Percentiles rank a stretch among this genome's conserved stretches.
Evolutionary conservation across 2,888 invertebrate species (phyloP).

Genomic region (Lepeophtheirus nordmannii): DNA sequence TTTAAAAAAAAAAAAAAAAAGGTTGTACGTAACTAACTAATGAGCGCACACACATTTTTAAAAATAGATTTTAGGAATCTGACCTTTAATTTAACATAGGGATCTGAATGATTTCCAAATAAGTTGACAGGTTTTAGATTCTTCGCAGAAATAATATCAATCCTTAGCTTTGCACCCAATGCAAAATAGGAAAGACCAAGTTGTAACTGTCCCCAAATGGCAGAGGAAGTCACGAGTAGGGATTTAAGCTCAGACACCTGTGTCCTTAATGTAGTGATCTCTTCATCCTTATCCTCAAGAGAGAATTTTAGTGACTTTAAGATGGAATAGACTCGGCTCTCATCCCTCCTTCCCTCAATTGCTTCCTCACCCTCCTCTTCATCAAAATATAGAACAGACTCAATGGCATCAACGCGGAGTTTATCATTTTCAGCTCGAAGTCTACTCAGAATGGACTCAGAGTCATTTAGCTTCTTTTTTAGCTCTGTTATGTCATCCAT

Average conservation of each 20-base stretch:
- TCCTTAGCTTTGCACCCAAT: not conserved
- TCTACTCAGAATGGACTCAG: too few species aligned
- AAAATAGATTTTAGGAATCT: too few species aligned
- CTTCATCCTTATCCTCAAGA: not conserved
- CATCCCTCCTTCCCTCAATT: not conserved
- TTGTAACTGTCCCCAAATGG: not conserved
- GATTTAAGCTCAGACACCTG: not conserved
- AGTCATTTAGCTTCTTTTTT: too few species aligned
- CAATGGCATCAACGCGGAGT: too few species aligned
- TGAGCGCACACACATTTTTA: too few species aligned
- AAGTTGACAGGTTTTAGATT: not conserved
- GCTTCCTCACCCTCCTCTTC: too few species aligned
- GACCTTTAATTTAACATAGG: constrained; percentile 12
- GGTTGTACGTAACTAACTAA: too few species aligned
- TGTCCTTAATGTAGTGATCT: not conserved
- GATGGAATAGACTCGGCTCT: not conserved
- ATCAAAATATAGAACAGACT: too few species aligned
- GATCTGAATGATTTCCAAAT: constrained; percentile 3
- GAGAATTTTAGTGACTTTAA: not conserved
- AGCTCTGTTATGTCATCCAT: too few species aligned
- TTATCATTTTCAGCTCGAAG: too few species aligned
- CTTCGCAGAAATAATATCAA: not conserved
- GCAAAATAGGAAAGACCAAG: not conserved
- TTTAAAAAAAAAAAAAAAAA: too few species aligned
- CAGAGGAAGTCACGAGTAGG: not conserved